Conservation (phyloP, 2,113 vertebrate species). For the Cheilinus undulatus region DNA sequence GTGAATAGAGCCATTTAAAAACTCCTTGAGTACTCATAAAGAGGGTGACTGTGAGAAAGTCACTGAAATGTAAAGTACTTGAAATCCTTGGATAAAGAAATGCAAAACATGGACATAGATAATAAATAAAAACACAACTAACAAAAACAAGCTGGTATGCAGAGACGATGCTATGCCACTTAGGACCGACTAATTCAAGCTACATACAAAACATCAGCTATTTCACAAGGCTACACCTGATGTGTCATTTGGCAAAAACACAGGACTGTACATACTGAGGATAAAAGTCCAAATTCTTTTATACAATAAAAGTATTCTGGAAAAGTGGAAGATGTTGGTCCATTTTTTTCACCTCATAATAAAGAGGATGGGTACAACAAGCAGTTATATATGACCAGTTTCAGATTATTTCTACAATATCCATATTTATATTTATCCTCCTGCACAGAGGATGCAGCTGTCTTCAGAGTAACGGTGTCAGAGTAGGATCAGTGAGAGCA, state of each 20-base stretch:
- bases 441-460: slow-evolving; percentile 11
- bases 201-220: slow-evolving; percentile 41
- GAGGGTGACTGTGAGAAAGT: slow-evolving; percentile 13
- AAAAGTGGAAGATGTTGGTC: slow-evolving; percentile 29
- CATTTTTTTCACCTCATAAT: slow-evolving; percentile 19
- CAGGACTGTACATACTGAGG: slow-evolving; percentile 61
- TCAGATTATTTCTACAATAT: slow-evolving; percentile 5
- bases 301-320: slow-evolving; percentile 44
- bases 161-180: slow-evolving; percentile 65
- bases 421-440: slow-evolving; percentile 25
- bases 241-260: slow-evolving; percentile 61
- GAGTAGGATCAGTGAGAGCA: slow-evolving; percentile 8
- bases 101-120: slow-evolving; percentile 31
- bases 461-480: slow-evolving; percentile 62
- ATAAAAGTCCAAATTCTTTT: slow-evolving; percentile 56
- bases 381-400: slow-evolving; percentile 34
- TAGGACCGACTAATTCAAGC: slow-evolving; percentile 47
- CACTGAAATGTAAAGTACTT: slow-evolving; percentile 64
- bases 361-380: background rate
- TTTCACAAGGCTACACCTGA: slow-evolving; percentile 44
- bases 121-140: slow-evolving; percentile 77
- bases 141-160: slow-evolving; percentile 59
- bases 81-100: slow-evolving; percentile 61
- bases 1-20: slow-evolving; percentile 20
- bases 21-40: slow-evolving; percentile 11